Percentiles rank a stretch among this genome's conserved stretches.
phyloP scores from a whole-genome alignment of 2,888 invertebrate species.

The Cryptosula pallasiana region DNA sequence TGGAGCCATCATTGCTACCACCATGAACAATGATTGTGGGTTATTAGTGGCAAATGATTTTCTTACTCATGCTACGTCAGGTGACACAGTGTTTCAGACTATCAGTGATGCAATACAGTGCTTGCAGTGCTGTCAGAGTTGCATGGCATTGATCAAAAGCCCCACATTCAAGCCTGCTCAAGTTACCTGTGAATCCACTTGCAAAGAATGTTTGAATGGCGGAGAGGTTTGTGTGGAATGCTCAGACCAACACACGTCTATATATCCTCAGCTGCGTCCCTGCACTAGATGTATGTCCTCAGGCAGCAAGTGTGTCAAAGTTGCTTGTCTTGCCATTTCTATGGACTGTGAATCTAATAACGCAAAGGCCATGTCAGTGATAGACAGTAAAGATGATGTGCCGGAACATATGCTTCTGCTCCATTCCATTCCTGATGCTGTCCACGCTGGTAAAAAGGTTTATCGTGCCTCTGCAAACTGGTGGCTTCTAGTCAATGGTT shows the following conservation, averaged over 20 bases:
- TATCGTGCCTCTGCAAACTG: background rate
- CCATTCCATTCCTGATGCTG: background rate
- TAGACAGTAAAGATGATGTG: background rate
- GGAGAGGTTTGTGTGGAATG: background rate
- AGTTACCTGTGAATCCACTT: too few species aligned
- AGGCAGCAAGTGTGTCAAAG: background rate
- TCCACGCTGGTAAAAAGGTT: background rate
- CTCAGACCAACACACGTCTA: background rate
- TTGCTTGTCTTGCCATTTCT: background rate
- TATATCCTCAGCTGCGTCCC: background rate
- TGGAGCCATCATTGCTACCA: background rate
- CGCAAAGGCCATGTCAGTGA: background rate
- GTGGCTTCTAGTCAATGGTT: background rate
- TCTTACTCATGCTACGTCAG: background rate
- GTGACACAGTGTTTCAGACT: background rate
- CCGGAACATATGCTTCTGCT: background rate
- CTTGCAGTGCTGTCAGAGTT: background rate
- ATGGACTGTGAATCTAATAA: background rate
- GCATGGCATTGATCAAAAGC: too few species aligned
- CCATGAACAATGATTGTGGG: background rate
- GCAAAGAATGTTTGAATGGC: too few species aligned
- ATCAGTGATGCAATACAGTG: background rate
- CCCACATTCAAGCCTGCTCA: too few species aligned
- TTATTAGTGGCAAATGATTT: background rate
- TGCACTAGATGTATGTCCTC: background rate